phyloP scores from a whole-genome alignment of 2,797 vertebrate species.

The Hippopotamyrus pictus region DNA sequence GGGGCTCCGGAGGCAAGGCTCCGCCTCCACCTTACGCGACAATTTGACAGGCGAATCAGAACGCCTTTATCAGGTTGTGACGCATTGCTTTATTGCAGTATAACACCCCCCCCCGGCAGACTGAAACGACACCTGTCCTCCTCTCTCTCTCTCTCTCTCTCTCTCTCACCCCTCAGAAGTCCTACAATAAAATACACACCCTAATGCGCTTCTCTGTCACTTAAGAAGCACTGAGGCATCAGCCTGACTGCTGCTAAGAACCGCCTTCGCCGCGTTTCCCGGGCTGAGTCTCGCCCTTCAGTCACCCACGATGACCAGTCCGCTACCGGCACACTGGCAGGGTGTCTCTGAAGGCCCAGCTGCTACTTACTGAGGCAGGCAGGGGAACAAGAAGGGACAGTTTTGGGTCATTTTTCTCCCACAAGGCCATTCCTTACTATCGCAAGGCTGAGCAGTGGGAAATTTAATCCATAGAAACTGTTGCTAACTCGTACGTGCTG shows the following conservation, averaged over 20 bases:
- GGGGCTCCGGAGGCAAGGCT: not conserved
- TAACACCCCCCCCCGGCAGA: not conserved
- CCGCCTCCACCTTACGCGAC: not conserved
- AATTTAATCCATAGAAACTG: not conserved
- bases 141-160: not conserved
- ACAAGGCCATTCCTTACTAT: not conserved
- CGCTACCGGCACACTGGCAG: not conserved
- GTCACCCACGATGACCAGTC: not conserved
- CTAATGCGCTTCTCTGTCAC: not conserved
- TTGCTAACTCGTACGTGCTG: not conserved
- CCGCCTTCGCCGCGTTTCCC: not conserved
- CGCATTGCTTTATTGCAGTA: constrained; percentile 25
- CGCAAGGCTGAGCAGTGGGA: not conserved
- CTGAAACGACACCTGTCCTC: not conserved
- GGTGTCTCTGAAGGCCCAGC: not conserved
- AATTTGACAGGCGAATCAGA: not conserved
- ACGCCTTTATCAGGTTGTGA: not conserved
- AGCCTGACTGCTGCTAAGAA: not conserved
- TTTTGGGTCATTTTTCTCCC: not conserved
- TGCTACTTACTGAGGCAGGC: not conserved
- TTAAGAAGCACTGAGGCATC: not conserved
- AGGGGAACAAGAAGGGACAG: not conserved
- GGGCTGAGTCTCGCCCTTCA: not conserved
- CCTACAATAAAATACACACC: not conserved
- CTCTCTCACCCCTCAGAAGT: not conserved